Evolutionary conservation across 2,888 invertebrate species (phyloP).

Genomic region (Acrobeloides nanus): DNA sequence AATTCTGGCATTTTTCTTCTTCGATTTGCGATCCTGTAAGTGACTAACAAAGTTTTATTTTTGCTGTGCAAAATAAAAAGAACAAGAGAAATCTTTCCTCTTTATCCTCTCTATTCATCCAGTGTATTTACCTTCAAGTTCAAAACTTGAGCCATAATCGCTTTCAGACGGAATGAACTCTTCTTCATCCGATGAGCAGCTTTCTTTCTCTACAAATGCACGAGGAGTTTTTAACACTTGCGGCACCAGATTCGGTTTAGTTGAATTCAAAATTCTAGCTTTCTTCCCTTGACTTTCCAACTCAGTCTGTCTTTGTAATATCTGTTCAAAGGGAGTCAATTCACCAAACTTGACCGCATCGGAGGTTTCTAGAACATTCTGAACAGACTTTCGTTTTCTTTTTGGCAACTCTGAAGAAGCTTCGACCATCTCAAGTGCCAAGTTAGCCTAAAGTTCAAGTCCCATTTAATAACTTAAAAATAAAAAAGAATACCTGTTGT

Average conservation of each 20-base stretch:
- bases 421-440: conserved; percentile 7
- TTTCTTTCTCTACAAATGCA: too few species aligned
- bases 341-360: conserved; percentile 18
- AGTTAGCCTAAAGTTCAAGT: conserved; percentile 7
- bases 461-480: conserved; percentile 2
- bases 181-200: too few species aligned
- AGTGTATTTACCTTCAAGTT: too few species aligned
- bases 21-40: too few species aligned
- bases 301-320: conserved; percentile 13
- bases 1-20: too few species aligned
- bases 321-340: conserved; percentile 22
- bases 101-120: too few species aligned
- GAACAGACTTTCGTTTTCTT: neutral
- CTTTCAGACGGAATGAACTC: too few species aligned
- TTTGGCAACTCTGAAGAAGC: neutral
- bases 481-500: conserved; percentile 12
- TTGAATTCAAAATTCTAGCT: too few species aligned
- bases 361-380: conserved; percentile 4
- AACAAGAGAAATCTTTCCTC: too few species aligned
- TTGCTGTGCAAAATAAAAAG: too few species aligned
- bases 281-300: conserved; percentile 3
- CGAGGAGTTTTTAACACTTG: neutral
- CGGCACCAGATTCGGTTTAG: neutral
- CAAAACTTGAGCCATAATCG: too few species aligned
- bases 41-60: too few species aligned